Evolutionary conservation across 2,113 vertebrate genomes (phyloP), one percentile per base, ranked within the genome.

Genomic region (Corythoichthys intestinalis): DNA sequence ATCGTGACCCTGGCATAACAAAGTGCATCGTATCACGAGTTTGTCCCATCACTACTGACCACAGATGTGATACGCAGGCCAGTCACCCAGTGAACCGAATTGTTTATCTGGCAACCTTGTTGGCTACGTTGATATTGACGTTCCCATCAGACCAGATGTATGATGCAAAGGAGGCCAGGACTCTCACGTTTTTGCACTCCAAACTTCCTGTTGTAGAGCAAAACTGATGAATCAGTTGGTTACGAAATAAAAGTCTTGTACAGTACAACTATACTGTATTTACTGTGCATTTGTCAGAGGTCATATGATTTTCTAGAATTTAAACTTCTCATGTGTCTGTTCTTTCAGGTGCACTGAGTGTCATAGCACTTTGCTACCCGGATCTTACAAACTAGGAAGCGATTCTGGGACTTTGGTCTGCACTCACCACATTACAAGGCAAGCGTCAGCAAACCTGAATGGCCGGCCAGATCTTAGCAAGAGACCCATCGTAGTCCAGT

Each of bases 321-420:
- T 1, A 53, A 8, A 20, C 0, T 37, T 28, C 20, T 28, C 20
- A 28, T 28, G 20, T 28, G 20, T 28, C 48, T 12, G 1, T 52
- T 28, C 5, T 80, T 66, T 81, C 90, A 98, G 97, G 85, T 99
- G 97, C 88, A 93, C 77, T 67, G 93, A 96, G 79, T 98, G 97
- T 78, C 93, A 89, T 89, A 95, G 96, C 84, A 98, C 95, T 0
- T 85, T 98, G 80, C 89, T 99, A 41, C 96, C 95, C 0, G 97
- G 96, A 37, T 94, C 96, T 0, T 99, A 99, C 90, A 93, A 86
- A 86, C 83, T 83, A 0, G 93, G 91, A 35, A 83, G 82, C 0
- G 90, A 95, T 74, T 88, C 86, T 0, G 95, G 95, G 44, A 91
- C 93, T 2, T 91, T 98, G 28, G 92, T 98, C 77, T 98, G 97